These are phyloP conservation scores for Heliornis fulica DNA, from an alignment of 2,113 vertebrate species.

Conservation along the genomic window DNA sequence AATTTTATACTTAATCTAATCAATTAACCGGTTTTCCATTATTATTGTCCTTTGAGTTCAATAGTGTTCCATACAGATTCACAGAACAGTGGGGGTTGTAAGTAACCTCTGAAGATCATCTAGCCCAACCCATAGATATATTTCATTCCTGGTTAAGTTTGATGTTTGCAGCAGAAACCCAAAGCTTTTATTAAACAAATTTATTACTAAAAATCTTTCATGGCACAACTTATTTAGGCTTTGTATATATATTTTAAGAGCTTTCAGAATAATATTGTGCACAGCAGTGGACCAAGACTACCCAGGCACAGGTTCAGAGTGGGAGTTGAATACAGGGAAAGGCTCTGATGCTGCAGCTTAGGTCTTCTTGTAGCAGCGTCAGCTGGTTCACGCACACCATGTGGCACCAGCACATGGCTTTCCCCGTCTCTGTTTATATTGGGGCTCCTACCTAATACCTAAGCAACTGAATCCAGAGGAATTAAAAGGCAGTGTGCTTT, in stretches of 20 bases:
- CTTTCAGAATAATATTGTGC: background rate
- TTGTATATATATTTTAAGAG: background rate
- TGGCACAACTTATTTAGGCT: background rate
- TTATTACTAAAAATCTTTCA: background rate
- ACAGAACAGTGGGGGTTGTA: too few relatives aligned
- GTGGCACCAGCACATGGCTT: accelerated
- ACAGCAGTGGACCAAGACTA: too few relatives aligned
- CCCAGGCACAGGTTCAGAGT: background rate
- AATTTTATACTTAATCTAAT: background rate
- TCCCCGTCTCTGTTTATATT: background rate
- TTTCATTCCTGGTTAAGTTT: background rate
- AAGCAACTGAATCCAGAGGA: background rate
- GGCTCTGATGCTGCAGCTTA: background rate
- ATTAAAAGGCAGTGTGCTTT: constrained; percentile 25
- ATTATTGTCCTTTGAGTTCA: background rate
- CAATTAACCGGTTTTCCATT: background rate
- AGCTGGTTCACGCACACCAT: background rate
- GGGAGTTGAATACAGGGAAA: background rate
- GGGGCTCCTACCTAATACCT: background rate
- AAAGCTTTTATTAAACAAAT: background rate
- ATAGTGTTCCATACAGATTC: background rate
- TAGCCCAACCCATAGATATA: too few relatives aligned
- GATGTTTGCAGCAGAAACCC: background rate
- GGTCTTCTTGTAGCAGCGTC: background rate
- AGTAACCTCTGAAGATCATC: too few relatives aligned